Base-by-base conservation (phyloP, 2,888 invertebrate species). In the Nomada ruficornis region DNA sequence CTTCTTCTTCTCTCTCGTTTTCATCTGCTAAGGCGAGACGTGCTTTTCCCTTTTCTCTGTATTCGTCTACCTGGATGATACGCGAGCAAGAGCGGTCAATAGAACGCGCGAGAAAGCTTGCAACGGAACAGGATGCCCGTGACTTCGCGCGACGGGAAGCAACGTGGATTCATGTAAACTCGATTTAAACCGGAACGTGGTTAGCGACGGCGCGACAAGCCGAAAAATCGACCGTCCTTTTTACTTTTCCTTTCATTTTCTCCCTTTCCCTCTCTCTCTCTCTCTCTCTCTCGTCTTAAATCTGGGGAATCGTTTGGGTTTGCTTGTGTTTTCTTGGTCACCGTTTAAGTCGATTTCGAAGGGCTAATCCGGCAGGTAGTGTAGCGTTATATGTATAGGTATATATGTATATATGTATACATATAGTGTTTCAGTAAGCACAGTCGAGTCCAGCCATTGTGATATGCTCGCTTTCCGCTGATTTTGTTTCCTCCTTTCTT, bases 111-210 rank as follows among this genome's bases (percentile, higher is more conserved):
- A 50, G 77, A 69, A 74, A 70, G 77, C 65, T 55, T 60, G 52
- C 65, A 64, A 7, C 36, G 36, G 15, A 54, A 52, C 76, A 82
- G 65, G 83, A 83, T 78, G 3, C 67, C 59, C 47, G 4, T 80
- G 86, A 77, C 80, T 84, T 63, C 52, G 69, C 70, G 73, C 68
- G 73, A 60, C 74, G 75, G 71, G 80, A 64, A 73, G 70, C 72
- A 52, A 68, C 73, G 67, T 50, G 75, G 78, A 83, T 75, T 44
- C 84, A 82, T 83, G 86, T 85, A 85, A 88, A 81, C 69, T 85
- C 62, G 60, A 50, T 79, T 83, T 87, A 89, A 90, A 89, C 86
- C 85, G 85, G 83, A 89, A 88, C 85, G 84, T 79, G 78, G 78
- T 80, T 83, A 86, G 83, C 81, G 84, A 73, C 80, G 82, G 86